These are phyloP conservation scores for Phalera bucephala DNA, from an alignment of 2,888 invertebrate genomes.

Conservation along the genomic window DNA sequence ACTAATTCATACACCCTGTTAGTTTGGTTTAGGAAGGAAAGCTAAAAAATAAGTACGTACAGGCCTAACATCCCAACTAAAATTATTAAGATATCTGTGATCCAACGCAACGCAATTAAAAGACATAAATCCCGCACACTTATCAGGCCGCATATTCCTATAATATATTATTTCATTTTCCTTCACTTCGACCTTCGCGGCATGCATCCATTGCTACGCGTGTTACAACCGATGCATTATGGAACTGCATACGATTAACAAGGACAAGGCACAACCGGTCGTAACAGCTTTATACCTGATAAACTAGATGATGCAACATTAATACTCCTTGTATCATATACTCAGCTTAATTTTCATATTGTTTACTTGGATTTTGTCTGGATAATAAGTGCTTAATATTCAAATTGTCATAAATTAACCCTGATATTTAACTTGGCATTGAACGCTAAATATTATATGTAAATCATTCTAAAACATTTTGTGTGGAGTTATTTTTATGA, in stretches of 20 bases:
- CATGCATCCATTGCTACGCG: conserved; percentile 9
- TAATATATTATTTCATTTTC: background rate
- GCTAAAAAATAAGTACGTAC: too few relatives aligned
- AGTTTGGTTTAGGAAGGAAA: too few relatives aligned
- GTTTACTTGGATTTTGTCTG: conserved; percentile 33
- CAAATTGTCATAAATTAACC: conserved; percentile 1
- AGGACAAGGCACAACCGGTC: conserved; percentile 16
- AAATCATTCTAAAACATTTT: background rate
- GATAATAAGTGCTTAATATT: conserved; percentile 8
- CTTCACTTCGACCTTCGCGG: conserved; percentile 13
- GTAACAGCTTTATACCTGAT: conserved; percentile 20
- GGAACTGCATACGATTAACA: conserved; percentile 23
- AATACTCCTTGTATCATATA: conserved; percentile 48
- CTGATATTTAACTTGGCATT: background rate
- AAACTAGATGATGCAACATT: conserved; percentile 64
- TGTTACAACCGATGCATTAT: conserved; percentile 12
- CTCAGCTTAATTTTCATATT: conserved; percentile 30
- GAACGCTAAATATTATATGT: background rate
- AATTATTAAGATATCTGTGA: too few relatives aligned
- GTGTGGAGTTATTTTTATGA: too few relatives aligned
- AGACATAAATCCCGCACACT: too few relatives aligned
- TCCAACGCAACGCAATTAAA: too few relatives aligned
- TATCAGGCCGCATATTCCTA: too few relatives aligned
- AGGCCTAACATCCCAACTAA: too few relatives aligned
- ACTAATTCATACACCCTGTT: too few relatives aligned